Conservation (phyloP, 2,888 invertebrate species). For the Leptothorax acervorum region DNA sequence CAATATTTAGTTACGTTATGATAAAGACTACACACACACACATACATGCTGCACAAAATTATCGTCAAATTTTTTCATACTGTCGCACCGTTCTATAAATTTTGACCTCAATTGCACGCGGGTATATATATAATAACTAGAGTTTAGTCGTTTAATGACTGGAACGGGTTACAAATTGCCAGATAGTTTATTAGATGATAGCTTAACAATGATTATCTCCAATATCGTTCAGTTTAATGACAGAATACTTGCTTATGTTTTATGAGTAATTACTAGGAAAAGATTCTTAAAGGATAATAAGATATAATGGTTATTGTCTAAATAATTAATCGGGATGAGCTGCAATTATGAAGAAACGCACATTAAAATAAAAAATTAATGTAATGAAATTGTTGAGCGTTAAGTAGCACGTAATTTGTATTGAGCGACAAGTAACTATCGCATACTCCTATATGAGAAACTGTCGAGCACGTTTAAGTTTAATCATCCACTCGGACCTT, state of each 20-base stretch:
- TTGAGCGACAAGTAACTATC: neutral
- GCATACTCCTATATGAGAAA: neutral
- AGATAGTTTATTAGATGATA: slow-evolving; percentile 60
- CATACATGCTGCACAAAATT: neutral
- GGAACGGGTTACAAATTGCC: slow-evolving; percentile 52
- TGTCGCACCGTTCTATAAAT: neutral
- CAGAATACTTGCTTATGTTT: slow-evolving; percentile 34
- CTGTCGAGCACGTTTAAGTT: neutral
- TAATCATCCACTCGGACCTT: neutral
- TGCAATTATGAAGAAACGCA: neutral
- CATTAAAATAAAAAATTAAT: neutral
- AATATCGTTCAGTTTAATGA: slow-evolving; percentile 32
- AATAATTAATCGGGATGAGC: neutral
- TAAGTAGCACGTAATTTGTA: neutral
- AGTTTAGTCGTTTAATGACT: slow-evolving; percentile 62
- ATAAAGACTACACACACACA: neutral
- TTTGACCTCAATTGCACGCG: slow-evolving; percentile 40
- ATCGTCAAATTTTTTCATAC: slow-evolving; percentile 18
- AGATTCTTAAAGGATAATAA: neutral
- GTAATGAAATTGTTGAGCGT: neutral
- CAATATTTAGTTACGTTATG: neutral
- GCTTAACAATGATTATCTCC: slow-evolving; percentile 44
- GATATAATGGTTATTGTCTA: neutral
- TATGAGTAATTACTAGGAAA: slow-evolving; percentile 11
- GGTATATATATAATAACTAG: slow-evolving; percentile 45